Evolutionary conservation across 1,140 invertebrate species (phyloP).

Genomic region (Pinna nobilis): DNA sequence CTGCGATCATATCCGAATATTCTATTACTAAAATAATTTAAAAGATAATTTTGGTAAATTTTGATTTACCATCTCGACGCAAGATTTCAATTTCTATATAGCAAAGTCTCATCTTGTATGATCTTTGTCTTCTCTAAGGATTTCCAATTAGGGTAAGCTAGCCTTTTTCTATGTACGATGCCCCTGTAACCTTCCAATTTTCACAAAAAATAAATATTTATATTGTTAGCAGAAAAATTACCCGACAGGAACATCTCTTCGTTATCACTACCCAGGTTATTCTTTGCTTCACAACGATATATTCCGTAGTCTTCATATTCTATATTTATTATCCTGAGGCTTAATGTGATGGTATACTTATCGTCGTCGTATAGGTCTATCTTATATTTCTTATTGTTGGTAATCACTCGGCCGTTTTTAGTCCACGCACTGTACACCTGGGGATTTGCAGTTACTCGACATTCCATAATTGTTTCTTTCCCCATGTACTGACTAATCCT

Average conservation of each 20-base stretch:
- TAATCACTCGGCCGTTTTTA: conserved; percentile 79
- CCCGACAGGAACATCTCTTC: conserved; percentile 90
- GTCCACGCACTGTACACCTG: conserved; percentile 92
- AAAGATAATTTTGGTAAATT: no score
- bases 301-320: conserved; percentile 86
- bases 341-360: conserved; percentile 88
- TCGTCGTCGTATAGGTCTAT: conserved; percentile 85
- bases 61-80: background rate
- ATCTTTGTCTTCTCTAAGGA: no score
- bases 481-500: conserved; percentile 63
- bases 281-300: conserved; percentile 92
- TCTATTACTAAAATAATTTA: no score
- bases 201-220: background rate
- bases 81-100: no score
- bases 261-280: conserved; percentile 89
- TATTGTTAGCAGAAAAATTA: conserved; percentile 66
- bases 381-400: conserved; percentile 80
- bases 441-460: conserved; percentile 92
- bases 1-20: no score
- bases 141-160: no score
- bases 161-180: no score
- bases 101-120: no score
- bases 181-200: background rate
- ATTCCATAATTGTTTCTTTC: conserved; percentile 82
- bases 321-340: conserved; percentile 86